Conservation (phyloP, 2,113 vertebrate genomes). For the Epinephelus fuscoguttatus region DNA sequence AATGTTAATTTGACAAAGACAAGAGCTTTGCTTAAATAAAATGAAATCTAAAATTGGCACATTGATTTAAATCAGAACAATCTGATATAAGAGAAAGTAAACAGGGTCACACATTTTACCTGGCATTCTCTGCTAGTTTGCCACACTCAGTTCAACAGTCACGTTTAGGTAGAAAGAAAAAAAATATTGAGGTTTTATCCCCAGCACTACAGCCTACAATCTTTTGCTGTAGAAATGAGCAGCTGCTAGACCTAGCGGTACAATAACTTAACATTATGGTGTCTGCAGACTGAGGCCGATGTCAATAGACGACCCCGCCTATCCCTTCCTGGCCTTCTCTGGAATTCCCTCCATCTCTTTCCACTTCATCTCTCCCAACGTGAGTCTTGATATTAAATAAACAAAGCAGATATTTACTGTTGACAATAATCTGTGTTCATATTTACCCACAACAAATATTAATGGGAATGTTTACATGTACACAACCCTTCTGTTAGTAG, state of each 20-base stretch:
- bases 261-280: not conserved
- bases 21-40: too few relatives aligned
- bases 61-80: too few relatives aligned
- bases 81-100: too few relatives aligned
- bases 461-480: not conserved
- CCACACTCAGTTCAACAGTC: too few relatives aligned
- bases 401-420: not conserved
- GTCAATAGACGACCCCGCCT: conserved; percentile 88
- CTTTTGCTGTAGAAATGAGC: not conserved
- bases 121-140: too few relatives aligned
- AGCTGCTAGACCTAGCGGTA: not conserved
- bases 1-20: too few relatives aligned
- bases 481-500: not conserved
- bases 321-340: conserved; percentile 90
- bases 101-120: too few relatives aligned
- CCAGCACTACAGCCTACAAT: not conserved
- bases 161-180: too few relatives aligned
- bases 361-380: conserved; percentile 81
- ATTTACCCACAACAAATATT: not conserved
- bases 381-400: conserved; percentile 55
- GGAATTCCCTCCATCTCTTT: conserved; percentile 95
- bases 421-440: not conserved
- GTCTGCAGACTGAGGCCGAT: conserved; percentile 83
- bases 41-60: too few relatives aligned
- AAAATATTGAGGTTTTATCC: not conserved